Base-by-base conservation (phyloP, 2,113 vertebrate species). In the Lipotes vexillifer region DNA sequence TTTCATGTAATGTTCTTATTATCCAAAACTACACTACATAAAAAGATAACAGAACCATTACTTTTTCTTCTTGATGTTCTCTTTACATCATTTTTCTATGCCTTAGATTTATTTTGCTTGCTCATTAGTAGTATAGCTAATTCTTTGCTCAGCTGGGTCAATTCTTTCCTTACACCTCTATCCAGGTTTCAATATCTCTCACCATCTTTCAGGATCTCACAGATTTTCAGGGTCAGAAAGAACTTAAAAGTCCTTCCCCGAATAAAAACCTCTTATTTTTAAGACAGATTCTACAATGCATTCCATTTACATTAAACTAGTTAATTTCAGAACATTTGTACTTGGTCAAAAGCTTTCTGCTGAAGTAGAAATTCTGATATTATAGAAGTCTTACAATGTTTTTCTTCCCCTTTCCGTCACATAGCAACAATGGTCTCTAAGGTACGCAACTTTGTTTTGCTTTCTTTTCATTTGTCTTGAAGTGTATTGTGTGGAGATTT, bases 381-480 rank as follows among this genome's bases (percentile, higher is more conserved):
- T 25, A 61, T 8, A 13, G 4, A 87, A 41, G 10, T 21, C 69
- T 46, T 20, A 55, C 0, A 49, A 38, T 57, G 71, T 78, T 81
- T 55, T 88, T 66, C 23, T 72, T 63, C 46, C 13, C 4, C 5
- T 94, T 96, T 83, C n/a, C 55, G 87, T 83, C 46, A 83, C 52
- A 75, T 17, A 86, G 36, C 18, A 55, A 86, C 20, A 69, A 52
- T 21, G 88, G 36, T 59, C 7, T 13, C 41, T 36, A 88, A 66
- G 44, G 55, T 85, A 88, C 2, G 57, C 18, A 80, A 59, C 2
- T 74, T 31, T 68, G 29, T 75, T 92, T 46, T n/a, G 31, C 38
- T 93, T 96, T 90, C n/a, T 77, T 93, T n/a, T 77, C 87, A 88
- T 49, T 55, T 91, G 82, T 71, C 81, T 84, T 68, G 27, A 93